Percentiles rank a stretch among this genome's conserved stretches.
phyloP scores from a whole-genome alignment of 2,113 vertebrate species.

The Phasianus colchicus region DNA sequence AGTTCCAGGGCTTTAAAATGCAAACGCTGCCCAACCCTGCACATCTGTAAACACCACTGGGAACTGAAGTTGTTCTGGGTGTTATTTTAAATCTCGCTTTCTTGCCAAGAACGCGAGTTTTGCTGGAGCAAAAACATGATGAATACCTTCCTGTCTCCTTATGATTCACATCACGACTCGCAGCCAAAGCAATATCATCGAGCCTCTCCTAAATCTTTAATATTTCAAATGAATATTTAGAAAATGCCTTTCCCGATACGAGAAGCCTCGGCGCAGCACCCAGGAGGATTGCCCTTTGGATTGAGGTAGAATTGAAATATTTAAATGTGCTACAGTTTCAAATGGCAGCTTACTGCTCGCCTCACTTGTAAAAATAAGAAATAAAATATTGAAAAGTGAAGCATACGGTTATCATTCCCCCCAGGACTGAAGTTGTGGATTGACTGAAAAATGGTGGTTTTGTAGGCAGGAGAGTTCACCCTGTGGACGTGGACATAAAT shows the following conservation, averaged over 20 bases:
- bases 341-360: background rate
- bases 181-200: background rate
- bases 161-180: rapidly evolving
- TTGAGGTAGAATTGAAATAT: background rate
- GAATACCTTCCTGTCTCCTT: background rate
- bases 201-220: background rate
- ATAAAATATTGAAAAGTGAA: background rate
- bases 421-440: rapidly evolving
- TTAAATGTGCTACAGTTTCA: background rate
- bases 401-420: background rate
- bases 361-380: background rate
- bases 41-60: background rate
- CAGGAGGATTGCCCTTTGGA: background rate
- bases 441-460: background rate
- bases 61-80: rapidly evolving
- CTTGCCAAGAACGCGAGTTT: background rate
- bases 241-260: rapidly evolving
- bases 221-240: background rate
- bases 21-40: background rate
- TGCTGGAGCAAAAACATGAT: rapidly evolving
- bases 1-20: background rate
- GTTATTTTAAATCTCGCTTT: background rate
- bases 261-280: background rate
- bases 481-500: too few species aligned
- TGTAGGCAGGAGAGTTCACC: background rate